These are phyloP conservation scores for Varecia variegata DNA, from an alignment of 2,797 vertebrate genomes.

Conservation along the genomic window DNA sequence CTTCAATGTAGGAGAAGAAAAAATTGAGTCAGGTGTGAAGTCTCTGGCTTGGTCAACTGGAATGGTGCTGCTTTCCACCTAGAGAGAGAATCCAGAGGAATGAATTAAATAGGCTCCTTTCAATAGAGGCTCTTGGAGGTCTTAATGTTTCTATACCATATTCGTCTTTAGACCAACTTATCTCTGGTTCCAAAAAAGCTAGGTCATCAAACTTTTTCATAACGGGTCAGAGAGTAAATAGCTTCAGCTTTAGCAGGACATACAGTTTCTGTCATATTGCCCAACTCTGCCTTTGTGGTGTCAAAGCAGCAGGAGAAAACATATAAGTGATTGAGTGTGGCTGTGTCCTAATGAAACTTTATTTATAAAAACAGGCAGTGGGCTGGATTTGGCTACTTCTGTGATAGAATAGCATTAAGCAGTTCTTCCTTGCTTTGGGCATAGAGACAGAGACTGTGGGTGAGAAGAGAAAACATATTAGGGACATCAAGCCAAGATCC, in stretches of 20 bases:
- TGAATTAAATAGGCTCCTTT: background rate
- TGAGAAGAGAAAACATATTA: background rate
- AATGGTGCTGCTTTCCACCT: background rate
- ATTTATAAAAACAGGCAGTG: background rate
- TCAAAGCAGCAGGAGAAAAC: slow-evolving; percentile 9
- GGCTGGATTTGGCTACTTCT: background rate
- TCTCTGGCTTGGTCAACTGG: background rate
- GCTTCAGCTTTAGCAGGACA: background rate
- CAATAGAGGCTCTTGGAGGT: background rate
- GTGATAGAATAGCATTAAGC: background rate
- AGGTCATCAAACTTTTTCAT: background rate
- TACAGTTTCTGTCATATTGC: background rate
- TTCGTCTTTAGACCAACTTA: background rate
- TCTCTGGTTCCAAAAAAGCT: background rate
- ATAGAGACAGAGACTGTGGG: background rate
- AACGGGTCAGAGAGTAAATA: background rate
- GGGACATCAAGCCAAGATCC: background rate
- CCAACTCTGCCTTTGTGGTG: background rate
- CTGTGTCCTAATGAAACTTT: background rate
- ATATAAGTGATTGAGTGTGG: background rate
- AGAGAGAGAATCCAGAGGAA: background rate
- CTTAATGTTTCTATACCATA: background rate
- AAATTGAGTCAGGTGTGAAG: background rate
- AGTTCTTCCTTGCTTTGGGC: background rate
- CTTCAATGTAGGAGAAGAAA: background rate